A percentile compares a stretch with the other conserved stretches of the same genome.
Evolutionary conservation across 2,888 invertebrate genomes (phyloP).

Genomic region (Trissolcus japonicus): DNA sequence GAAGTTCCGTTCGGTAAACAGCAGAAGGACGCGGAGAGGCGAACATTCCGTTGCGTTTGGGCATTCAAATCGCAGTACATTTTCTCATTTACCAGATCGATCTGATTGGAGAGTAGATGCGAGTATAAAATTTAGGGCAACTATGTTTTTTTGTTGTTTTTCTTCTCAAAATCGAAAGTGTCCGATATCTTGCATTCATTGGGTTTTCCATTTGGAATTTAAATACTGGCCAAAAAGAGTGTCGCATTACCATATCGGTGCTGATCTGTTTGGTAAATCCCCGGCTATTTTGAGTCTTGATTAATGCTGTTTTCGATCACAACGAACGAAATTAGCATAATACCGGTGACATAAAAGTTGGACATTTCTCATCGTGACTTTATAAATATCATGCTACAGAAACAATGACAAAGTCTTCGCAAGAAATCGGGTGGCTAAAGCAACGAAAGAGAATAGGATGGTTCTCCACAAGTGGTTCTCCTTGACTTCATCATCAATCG

Average conservation of each 20-base stretch:
- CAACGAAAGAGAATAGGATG: slow-evolving; percentile 58
- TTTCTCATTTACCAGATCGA: no score
- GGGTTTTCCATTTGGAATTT: no score
- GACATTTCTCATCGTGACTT: not conserved
- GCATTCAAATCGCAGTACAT: not conserved
- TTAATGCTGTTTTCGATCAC: no score
- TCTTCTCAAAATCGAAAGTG: no score
- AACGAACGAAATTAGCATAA: slow-evolving; percentile 1
- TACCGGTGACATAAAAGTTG: slow-evolving; percentile 10
- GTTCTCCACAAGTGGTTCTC: slow-evolving; percentile 67
- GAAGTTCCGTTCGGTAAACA: no score
- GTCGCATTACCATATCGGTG: slow-evolving; percentile 8
- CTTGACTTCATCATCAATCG: slow-evolving; percentile 66
- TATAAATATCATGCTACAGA: slow-evolving; percentile 25
- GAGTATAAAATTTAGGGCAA: no score
- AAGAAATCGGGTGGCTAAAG: slow-evolving; percentile 44
- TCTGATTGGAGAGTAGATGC: no score
- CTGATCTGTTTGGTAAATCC: slow-evolving; percentile 5
- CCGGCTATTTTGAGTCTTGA: slow-evolving; percentile 1
- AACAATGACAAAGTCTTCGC: slow-evolving; percentile 31
- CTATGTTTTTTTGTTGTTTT: no score
- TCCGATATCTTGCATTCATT: no score
- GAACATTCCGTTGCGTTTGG: no score
- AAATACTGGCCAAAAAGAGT: not conserved
- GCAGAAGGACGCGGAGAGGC: no score